phyloP scores from a whole-genome alignment of 2,113 vertebrate species.

The Pelecanoides urinatrix region DNA sequence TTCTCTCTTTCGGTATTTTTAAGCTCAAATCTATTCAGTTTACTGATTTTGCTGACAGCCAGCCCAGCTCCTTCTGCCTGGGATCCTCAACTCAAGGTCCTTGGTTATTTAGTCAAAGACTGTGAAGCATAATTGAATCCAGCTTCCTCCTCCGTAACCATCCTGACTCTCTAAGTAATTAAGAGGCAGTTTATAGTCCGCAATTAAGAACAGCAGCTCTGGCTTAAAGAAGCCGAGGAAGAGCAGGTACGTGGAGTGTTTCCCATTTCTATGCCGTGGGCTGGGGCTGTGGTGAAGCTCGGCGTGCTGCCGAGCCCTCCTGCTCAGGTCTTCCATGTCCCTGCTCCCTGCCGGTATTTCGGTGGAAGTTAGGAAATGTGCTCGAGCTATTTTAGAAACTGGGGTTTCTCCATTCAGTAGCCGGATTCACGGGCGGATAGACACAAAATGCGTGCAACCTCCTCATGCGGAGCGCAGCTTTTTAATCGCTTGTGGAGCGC shows the following conservation, averaged over 20 bases:
- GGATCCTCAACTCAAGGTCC: not conserved
- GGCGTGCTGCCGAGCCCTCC: not conserved
- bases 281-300: not conserved
- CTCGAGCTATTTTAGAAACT: not conserved
- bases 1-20: not conserved
- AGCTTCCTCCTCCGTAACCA: not conserved
- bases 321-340: not conserved
- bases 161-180: not conserved
- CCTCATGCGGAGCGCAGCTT: not conserved
- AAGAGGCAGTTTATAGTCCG: not conserved
- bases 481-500: rapidly evolving
- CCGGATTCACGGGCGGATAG: rapidly evolving
- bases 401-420: not conserved
- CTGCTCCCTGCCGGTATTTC: not conserved
- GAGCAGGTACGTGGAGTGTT: not conserved
- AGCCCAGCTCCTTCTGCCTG: not conserved
- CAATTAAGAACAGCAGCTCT: not conserved
- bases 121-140: not conserved
- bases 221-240: not conserved
- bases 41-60: not conserved
- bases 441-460: not conserved
- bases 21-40: not conserved
- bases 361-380: not conserved
- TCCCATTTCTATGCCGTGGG: not conserved
- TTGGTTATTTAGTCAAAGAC: not conserved